Evolutionary conservation across 2,113 vertebrate genomes (phyloP).

Genomic region (Oophaga pumilio): DNA sequence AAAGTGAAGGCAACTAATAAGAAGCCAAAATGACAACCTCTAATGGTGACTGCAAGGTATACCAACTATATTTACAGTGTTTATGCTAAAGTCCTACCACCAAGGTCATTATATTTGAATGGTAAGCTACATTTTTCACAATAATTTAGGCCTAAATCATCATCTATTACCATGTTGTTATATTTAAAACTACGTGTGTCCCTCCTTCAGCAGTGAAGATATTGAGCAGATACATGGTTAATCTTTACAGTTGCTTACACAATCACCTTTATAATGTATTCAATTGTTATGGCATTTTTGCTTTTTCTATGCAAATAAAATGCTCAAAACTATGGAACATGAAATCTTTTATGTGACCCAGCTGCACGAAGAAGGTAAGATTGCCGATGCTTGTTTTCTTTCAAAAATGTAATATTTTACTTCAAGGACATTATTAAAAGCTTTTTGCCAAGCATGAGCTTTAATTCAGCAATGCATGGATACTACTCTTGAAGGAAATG

Average conservation of each 20-base stretch:
- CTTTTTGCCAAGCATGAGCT: background rate
- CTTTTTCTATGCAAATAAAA: background rate
- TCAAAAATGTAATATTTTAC: background rate
- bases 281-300: background rate
- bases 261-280: background rate
- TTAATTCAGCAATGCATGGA: background rate
- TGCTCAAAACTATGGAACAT: background rate
- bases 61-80: no score
- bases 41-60: no score
- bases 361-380: background rate
- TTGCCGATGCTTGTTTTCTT: background rate
- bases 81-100: no score
- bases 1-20: no score
- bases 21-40: no score
- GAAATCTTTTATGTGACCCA: background rate
- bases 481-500: background rate
- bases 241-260: background rate
- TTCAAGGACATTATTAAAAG: conserved; percentile 14
- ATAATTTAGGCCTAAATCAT: no score
- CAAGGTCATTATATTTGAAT: no score
- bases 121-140: no score
- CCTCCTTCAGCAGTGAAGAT: no score
- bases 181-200: no score
- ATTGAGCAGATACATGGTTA: background rate
- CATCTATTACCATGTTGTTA: no score